These are phyloP conservation scores for Clistopyga incitator DNA, from an alignment of 2,888 invertebrate genomes.

Conservation along the genomic window DNA sequence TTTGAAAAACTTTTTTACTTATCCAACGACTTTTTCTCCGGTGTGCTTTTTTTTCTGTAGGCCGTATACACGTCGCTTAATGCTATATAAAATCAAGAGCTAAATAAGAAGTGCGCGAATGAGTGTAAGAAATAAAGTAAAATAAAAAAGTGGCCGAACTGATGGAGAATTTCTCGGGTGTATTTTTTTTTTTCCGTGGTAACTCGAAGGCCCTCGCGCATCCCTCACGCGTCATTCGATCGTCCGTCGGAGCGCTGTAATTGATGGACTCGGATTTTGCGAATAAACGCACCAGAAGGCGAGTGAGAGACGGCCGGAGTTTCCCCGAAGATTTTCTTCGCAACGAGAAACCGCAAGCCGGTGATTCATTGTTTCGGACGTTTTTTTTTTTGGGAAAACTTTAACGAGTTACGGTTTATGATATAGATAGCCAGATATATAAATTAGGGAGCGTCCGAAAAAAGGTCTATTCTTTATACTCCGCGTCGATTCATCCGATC, in stretches of 20 bases:
- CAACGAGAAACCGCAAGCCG: not conserved
- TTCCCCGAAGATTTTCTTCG: not conserved
- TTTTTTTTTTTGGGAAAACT: not conserved
- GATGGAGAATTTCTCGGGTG: not conserved
- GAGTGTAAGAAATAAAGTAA: too few species aligned
- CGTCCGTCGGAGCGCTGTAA: not conserved
- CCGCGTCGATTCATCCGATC: too few species aligned
- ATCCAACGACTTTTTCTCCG: too few species aligned
- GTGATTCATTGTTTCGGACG: constrained; percentile 1
- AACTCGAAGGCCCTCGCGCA: not conserved
- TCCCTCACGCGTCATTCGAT: constrained; percentile 11
- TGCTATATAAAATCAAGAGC: too few species aligned
- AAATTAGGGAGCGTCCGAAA: too few species aligned
- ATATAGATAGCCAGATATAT: too few species aligned
- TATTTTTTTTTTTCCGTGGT: not conserved
- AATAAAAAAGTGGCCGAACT: too few species aligned
- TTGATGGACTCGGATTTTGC: not conserved
- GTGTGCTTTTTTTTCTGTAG: too few species aligned
- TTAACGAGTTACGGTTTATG: not conserved
- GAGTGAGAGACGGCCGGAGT: not conserved
- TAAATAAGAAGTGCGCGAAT: too few species aligned
- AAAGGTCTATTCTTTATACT: too few species aligned
- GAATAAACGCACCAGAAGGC: constrained; percentile 1
- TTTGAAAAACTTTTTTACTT: too few species aligned
- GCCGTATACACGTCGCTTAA: too few species aligned